These are phyloP conservation scores for Athalia cordata DNA, from an alignment of 2,888 invertebrate species.

Conservation along the genomic window DNA sequence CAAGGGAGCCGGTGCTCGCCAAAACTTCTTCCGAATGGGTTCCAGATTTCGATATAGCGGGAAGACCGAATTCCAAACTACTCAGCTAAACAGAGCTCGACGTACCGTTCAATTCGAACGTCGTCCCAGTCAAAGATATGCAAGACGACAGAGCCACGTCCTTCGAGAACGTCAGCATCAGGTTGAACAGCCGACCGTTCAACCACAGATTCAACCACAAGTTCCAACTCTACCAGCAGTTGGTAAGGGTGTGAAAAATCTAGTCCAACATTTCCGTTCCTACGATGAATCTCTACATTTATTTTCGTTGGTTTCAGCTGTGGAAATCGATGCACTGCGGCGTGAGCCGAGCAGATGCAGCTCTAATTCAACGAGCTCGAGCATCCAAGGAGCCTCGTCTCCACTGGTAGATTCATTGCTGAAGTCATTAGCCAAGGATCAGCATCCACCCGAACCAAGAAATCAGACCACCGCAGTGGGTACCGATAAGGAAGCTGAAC, in stretches of 20 bases:
- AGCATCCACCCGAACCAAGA: conserved; percentile 77
- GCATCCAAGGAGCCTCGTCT: conserved; percentile 72
- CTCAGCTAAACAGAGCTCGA: conserved; percentile 91
- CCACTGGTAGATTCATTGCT: conserved; percentile 83
- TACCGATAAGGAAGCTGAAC: conserved; percentile 79
- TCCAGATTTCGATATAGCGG: conserved; percentile 97
- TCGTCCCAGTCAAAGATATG: conserved; percentile 96
- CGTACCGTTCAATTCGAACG: conserved; percentile 97
- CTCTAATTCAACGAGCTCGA: conserved; percentile 73
- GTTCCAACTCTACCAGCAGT: conserved; percentile 21
- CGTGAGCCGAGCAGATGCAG: conserved; percentile 67
- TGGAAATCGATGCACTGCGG: conserved; percentile 65
- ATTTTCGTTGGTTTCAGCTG: conserved; percentile 55
- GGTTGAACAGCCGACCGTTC: conserved; percentile 66
- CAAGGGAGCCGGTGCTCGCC: conserved; percentile 90
- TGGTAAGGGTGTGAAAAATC: conserved; percentile 71
- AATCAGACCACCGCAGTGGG: conserved; percentile 76
- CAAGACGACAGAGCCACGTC: conserved; percentile 92
- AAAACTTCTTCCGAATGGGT: conserved; percentile 99
- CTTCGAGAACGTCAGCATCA: conserved; percentile 86
- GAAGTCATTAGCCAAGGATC: conserved; percentile 85
- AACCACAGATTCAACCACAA: conserved; percentile 51
- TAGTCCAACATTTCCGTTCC: background rate
- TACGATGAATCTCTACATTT: background rate
- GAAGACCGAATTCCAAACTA: conserved; percentile 98